A percentile compares a stretch with the other conserved stretches of the same genome.
These are phyloP conservation scores for Cydia amplana DNA, from an alignment of 1,140 invertebrate species.

Conservation along the genomic window DNA sequence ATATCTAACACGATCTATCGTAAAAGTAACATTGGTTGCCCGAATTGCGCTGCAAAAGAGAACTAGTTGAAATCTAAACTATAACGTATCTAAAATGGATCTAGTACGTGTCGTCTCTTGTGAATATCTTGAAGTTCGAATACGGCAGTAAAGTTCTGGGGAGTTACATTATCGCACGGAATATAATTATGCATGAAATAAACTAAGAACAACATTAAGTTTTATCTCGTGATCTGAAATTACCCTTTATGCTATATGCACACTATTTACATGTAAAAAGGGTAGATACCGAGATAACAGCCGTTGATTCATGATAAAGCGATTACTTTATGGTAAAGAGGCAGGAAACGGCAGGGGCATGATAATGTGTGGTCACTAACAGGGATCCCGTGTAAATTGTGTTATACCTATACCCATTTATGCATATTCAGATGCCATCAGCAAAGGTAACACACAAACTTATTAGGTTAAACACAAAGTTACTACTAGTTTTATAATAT, in stretches of 20 bases:
- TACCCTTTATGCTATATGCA: background rate
- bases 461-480: too few relatives aligned
- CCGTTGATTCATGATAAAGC: conserved; percentile 17
- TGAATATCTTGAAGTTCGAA: too few relatives aligned
- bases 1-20: too few relatives aligned
- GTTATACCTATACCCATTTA: background rate
- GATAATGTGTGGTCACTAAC: conserved; percentile 4
- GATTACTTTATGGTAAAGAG: conserved; percentile 26
- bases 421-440: background rate
- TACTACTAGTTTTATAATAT: too few relatives aligned
- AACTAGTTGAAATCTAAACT: too few relatives aligned
- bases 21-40: too few relatives aligned
- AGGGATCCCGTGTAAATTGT: background rate
- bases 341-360: conserved; percentile 19
- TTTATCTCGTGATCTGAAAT: conserved; percentile 5
- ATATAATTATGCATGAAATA: conserved; percentile 13
- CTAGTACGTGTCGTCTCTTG: too few relatives aligned
- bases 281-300: conserved; percentile 17
- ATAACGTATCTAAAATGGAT: too few relatives aligned
- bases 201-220: conserved; percentile 22
- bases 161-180: background rate
- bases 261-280: conserved; percentile 18
- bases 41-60: too few relatives aligned
- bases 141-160: conserved; percentile 12
- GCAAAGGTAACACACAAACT: background rate